Percentiles rank a stretch among this genome's conserved stretches.
These are phyloP conservation scores for Drosophila yakuba DNA, from an alignment of 1,140 invertebrate species.

Conservation along the genomic window DNA sequence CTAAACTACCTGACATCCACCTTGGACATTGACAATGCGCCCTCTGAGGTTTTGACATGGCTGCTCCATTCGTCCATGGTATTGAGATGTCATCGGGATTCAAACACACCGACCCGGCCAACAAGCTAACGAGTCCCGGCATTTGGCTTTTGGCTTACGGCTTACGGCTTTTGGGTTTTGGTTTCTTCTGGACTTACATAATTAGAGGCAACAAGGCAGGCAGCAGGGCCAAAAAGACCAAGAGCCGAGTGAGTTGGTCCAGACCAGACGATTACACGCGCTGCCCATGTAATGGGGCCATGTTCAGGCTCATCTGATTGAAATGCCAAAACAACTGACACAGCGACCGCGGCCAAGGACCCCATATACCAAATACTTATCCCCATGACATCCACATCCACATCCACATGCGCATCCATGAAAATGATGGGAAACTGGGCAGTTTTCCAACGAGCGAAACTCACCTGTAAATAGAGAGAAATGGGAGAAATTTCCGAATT, in stretches of 20 bases:
- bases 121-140: slow-evolving; percentile 54
- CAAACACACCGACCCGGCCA: slow-evolving; percentile 58
- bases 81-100: slow-evolving; percentile 77
- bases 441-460: slow-evolving; percentile 14
- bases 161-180: background rate
- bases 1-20: slow-evolving; percentile 47
- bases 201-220: slow-evolving; percentile 63
- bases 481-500: background rate
- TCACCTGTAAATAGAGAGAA: slow-evolving; percentile 66
- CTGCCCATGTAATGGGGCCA: slow-evolving; percentile 72
- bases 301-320: slow-evolving; percentile 65
- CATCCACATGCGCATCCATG: background rate
- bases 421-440: background rate
- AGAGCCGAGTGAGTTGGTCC: background rate
- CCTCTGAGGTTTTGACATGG: slow-evolving; percentile 73
- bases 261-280: slow-evolving; percentile 69
- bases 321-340: slow-evolving; percentile 63
- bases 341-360: slow-evolving; percentile 26
- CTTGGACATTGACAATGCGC: slow-evolving; percentile 79
- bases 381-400: background rate
- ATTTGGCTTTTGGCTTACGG: slow-evolving; percentile 3
- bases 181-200: slow-evolving; percentile 45
- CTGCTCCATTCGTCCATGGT: slow-evolving; percentile 30
- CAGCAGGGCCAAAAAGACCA: background rate
- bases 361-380: slow-evolving; percentile 5